phyloP scores from a whole-genome alignment of 1,140 invertebrate species.

The Diachasmimorpha longicaudata region DNA sequence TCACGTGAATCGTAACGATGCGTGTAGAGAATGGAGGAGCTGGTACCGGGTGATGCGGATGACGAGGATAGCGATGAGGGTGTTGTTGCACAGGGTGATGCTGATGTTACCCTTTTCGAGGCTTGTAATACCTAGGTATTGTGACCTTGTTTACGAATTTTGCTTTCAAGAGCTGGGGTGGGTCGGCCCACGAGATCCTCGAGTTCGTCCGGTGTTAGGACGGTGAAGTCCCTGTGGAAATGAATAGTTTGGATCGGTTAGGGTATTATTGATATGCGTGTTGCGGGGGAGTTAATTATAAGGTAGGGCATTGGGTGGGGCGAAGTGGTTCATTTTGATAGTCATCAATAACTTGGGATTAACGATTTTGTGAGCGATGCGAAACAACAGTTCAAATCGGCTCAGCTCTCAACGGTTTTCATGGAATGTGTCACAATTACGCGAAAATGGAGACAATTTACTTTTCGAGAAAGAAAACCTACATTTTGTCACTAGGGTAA shows the following conservation, averaged over 20 bases:
- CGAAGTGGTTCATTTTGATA: too few relatives aligned
- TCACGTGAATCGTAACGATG: constrained; percentile 56
- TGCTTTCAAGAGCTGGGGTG: constrained; percentile 47
- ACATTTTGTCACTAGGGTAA: too few relatives aligned
- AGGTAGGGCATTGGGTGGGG: too few relatives aligned
- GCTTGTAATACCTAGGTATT: constrained; percentile 55
- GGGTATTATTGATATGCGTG: not conserved
- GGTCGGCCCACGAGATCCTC: constrained; percentile 53
- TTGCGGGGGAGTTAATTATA: too few relatives aligned
- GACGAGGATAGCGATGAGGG: constrained; percentile 54
- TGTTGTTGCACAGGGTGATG: constrained; percentile 51
- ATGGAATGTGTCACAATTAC: too few relatives aligned
- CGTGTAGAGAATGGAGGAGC: constrained; percentile 56
- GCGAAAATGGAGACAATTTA: too few relatives aligned
- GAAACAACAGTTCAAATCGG: too few relatives aligned
- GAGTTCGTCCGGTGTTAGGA: constrained; percentile 55
- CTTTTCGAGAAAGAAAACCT: too few relatives aligned
- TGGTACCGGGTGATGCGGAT: constrained; percentile 54
- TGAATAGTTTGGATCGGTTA: not conserved
- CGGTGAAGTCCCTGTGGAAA: constrained; percentile 53
- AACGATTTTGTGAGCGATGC: too few relatives aligned
- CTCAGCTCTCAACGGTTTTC: too few relatives aligned
- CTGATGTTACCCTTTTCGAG: constrained; percentile 54
- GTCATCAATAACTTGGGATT: too few relatives aligned
- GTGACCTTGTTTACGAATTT: constrained; percentile 52